phyloP scores from a whole-genome alignment of 2,797 vertebrate genomes.

The Megalops cyprinoides region DNA sequence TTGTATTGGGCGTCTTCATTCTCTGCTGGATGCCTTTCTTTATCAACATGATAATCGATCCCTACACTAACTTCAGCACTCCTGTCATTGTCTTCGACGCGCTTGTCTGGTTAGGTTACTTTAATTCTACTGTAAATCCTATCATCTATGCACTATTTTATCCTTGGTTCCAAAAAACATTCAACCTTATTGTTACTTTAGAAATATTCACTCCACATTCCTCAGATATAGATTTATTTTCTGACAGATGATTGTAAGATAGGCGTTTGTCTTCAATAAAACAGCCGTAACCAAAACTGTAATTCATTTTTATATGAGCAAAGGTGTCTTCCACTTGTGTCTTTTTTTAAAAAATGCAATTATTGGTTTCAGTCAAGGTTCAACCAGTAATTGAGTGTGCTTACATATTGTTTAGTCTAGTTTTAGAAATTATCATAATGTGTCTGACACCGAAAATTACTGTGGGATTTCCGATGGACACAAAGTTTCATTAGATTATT shows the following conservation, averaged over 20 bases:
- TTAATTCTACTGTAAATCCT: conserved; percentile 65
- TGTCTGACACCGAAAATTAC: too few relatives aligned
- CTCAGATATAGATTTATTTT: conserved; percentile 51
- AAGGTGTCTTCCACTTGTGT: too few relatives aligned
- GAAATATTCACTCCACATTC: conserved; percentile 55
- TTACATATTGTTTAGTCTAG: too few relatives aligned
- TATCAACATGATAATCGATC: conserved; percentile 51
- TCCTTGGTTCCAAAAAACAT: conserved; percentile 62
- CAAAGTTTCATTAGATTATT: too few relatives aligned
- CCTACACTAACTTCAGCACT: conserved; percentile 57
- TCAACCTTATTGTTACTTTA: conserved; percentile 54
- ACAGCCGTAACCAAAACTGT: too few relatives aligned
- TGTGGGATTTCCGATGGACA: too few relatives aligned
- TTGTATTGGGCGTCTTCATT: conserved; percentile 63
- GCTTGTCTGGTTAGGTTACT: conserved; percentile 62
- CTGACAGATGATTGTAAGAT: conserved; percentile 19
- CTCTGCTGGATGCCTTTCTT: conserved; percentile 66
- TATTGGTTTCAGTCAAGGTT: not conserved
- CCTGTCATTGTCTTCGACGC: conserved; percentile 54
- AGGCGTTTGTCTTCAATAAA: too few relatives aligned
- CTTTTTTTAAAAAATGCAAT: not conserved
- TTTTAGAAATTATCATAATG: not conserved
- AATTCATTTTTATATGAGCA: too few relatives aligned
- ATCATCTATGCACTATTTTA: conserved; percentile 66
- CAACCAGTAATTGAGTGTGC: not conserved